phyloP scores from a whole-genome alignment of 2,888 invertebrate species.

The Hecatera dysodea region DNA sequence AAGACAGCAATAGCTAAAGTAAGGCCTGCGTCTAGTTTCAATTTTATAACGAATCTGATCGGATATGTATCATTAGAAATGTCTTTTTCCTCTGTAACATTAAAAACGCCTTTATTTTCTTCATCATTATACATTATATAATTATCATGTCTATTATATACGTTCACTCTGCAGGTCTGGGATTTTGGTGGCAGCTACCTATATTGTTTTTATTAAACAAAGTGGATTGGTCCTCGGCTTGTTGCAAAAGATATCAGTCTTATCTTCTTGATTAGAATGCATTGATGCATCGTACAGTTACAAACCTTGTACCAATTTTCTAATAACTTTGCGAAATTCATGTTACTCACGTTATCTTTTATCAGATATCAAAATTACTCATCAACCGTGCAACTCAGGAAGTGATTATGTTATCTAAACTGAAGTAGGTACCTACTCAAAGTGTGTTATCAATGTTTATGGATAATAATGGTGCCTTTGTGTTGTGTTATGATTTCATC shows the following conservation, averaged over 20 bases:
- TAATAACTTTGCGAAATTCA: constrained; percentile 32
- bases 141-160: neutral
- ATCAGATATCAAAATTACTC: constrained; percentile 46
- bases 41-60: neutral
- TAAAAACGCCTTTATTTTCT: neutral
- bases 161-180: too few species aligned
- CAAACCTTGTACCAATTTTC: constrained; percentile 37
- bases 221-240: neutral
- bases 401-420: constrained; percentile 56
- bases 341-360: constrained; percentile 37
- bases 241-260: constrained; percentile 8
- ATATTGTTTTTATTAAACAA: neutral
- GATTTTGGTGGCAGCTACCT: neutral
- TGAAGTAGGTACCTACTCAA: constrained; percentile 46
- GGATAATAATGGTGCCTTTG: constrained; percentile 39
- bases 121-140: neutral
- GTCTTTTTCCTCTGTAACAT: too few species aligned
- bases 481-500: constrained; percentile 37
- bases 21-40: neutral
- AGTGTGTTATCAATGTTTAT: constrained; percentile 49
- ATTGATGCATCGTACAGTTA: constrained; percentile 30
- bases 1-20: neutral
- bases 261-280: constrained; percentile 25
- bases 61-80: too few species aligned
- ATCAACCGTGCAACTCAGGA: constrained; percentile 42